Evolutionary conservation across 2,888 invertebrate species (phyloP).

Genomic region (Macaria notata): DNA sequence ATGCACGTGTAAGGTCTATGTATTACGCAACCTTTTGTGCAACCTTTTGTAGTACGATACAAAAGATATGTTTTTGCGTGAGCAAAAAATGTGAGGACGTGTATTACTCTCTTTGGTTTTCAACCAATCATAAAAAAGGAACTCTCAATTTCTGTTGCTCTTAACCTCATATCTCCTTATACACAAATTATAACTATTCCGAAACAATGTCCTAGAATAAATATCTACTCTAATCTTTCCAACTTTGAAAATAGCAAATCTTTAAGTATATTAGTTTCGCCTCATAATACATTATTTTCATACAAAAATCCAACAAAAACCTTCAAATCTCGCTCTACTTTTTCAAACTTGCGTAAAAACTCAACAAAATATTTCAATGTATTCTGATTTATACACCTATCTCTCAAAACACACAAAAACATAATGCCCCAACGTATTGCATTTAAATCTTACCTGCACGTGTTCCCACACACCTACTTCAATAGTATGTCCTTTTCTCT

Average conservation of each 20-base stretch:
- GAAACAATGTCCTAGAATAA: no score
- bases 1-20: constrained; percentile 30
- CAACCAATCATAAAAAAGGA: neutral
- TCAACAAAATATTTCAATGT: constrained; percentile 7
- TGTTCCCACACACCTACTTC: constrained; percentile 68
- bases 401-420: constrained; percentile 18
- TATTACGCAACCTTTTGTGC: constrained; percentile 57
- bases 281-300: no score
- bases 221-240: no score
- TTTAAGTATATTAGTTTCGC: no score
- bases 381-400: constrained; percentile 19
- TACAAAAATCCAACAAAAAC: no score
- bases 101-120: constrained; percentile 68
- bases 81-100: constrained; percentile 59
- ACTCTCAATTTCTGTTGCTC: no score
- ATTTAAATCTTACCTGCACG: constrained; percentile 63
- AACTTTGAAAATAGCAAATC: no score
- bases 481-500: constrained; percentile 43
- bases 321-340: neutral
- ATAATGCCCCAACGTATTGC: constrained; percentile 29
- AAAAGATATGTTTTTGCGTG: constrained; percentile 43
- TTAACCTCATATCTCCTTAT: no score
- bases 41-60: constrained; percentile 50
- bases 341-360: neutral
- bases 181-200: no score